A percentile compares a stretch with the other conserved stretches of the same genome.
These are phyloP conservation scores for Thera obeliscata DNA, from an alignment of 2,888 invertebrate species.

Conservation along the genomic window DNA sequence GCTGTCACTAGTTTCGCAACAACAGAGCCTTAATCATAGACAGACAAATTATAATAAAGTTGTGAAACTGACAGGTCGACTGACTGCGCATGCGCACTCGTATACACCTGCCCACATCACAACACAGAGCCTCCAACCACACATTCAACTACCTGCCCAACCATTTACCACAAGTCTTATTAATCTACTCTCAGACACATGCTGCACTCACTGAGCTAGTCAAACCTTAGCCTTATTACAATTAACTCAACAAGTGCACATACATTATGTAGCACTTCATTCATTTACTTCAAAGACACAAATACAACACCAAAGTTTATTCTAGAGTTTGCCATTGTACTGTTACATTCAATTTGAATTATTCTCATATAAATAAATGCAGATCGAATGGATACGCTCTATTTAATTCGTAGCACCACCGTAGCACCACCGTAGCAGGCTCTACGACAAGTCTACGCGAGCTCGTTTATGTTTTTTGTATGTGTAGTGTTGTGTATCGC, in stretches of 20 bases:
- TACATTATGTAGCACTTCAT: no score
- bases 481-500: not conserved
- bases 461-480: slow-evolving; percentile 54
- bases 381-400: not conserved
- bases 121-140: not conserved
- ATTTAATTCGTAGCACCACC: slow-evolving; percentile 36
- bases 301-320: no score
- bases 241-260: no score
- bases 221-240: no score
- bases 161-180: not conserved
- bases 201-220: no score
- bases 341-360: no score
- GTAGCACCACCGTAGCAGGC: slow-evolving; percentile 27
- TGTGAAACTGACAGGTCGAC: slow-evolving; percentile 1
- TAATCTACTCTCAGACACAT: not conserved
- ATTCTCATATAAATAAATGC: no score
- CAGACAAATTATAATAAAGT: slow-evolving; percentile 13
- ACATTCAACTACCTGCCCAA: not conserved
- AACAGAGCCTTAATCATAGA: slow-evolving; percentile 10
- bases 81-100: not conserved
- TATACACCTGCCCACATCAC: not conserved
- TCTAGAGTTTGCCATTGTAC: no score
- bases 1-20: slow-evolving; percentile 1
- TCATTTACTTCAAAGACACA: no score
- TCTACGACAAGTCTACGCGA: slow-evolving; percentile 32